Evolutionary conservation across 2,797 vertebrate genomes (phyloP), one percentile per base, ranked within the genome.

Genomic region (Falco concolor): DNA sequence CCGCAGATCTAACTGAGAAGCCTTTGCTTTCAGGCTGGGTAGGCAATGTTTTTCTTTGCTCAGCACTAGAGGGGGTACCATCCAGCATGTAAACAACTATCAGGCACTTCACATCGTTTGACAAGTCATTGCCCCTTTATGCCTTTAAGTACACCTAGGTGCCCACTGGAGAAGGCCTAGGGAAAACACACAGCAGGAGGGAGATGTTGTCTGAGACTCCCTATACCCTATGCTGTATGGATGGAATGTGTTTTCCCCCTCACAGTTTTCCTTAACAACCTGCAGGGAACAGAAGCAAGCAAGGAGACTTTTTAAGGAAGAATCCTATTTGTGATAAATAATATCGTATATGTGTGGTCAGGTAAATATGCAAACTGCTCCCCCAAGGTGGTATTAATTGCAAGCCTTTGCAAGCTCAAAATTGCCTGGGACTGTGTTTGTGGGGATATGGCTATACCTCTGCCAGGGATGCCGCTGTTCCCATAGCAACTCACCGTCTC

Each of bases 401-500:
- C 77, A 94, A 76, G 59, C 27, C 53, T 93, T 78, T 68, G 47
- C 47, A 52, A 88, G 81, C 54, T 88, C 61, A 34, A 13, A 93
- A 78, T 64, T 56, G 87, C 74, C 75, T 94, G 87, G 57, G 64
- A 74, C 42, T 38, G 28, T 70, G 59, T 79, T 85, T 49, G 45
- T 82, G 90, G 82, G 9, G 14, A 57, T 85, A 75, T 64, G 53
- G 52, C 68, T 89, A 76, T 84, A 76, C 79, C 88, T 80, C 59
- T 93, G 89, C 81, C 89, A 85, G 89, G 79, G 84, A 93, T 95
- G 76, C 91, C 20, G 5, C 81, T 69, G 95, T 97, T 97, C 92
- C 97, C 97, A 95, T 97, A 85, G 97, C 45, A 84, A 97, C 96
- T 54, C 61, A 50, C 57, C 67, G 85, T 90, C 92, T 96, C 84